Evolutionary conservation across 2,113 vertebrate genomes (phyloP), one percentile per base, ranked within the genome.

Genomic region (Calyptomena viridis): DNA sequence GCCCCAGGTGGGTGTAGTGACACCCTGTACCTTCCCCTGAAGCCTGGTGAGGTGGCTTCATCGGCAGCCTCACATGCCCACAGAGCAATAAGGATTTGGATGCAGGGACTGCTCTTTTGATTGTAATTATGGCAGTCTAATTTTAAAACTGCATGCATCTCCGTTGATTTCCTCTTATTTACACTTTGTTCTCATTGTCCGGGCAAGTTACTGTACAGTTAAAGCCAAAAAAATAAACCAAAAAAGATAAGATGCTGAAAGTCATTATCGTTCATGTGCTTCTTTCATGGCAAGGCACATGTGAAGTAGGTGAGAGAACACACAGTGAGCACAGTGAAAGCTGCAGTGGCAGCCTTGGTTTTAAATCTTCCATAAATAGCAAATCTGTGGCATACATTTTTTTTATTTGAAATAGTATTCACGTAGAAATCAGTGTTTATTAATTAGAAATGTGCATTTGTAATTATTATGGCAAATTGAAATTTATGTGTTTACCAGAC

Each of bases 161-260:
- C 55, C 59, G 3, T 55, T 4, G 11, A 59, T 96, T 97, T 97
- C 37, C 35, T 96, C 97, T 97, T 95, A 92, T 94, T 94, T 94
- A 89, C 53, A 66, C 75, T 92, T 89, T 42, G 50, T 76, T 93
- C 82, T 72, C 56, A 64, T 39, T 94, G 93, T 93, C 95, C 44
- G 84, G 56, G 49, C 87, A 49, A 89, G 89, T 69, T 62, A 62
- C 60, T 39, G 49, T 63, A 66, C 28, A 52, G 56, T 49, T 58
- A 68, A 66, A 95, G 72, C 35, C 89, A 81, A 52, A 42, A 83
- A 58, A 73, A 62, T 37, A 69, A 84, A 72, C 16, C 25, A 24
- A 58, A 33, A 60, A 77, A 75, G 85, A 56, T 59, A 88, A 74
- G 90, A 91, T 50, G 14, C 49, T 89, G 87, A 69, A 96, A 60